A percentile compares a stretch with the other conserved stretches of the same genome.
These are phyloP conservation scores for Gastracanthus pulcherrimus DNA, from an alignment of 2,888 invertebrate genomes.

Conservation along the genomic window DNA sequence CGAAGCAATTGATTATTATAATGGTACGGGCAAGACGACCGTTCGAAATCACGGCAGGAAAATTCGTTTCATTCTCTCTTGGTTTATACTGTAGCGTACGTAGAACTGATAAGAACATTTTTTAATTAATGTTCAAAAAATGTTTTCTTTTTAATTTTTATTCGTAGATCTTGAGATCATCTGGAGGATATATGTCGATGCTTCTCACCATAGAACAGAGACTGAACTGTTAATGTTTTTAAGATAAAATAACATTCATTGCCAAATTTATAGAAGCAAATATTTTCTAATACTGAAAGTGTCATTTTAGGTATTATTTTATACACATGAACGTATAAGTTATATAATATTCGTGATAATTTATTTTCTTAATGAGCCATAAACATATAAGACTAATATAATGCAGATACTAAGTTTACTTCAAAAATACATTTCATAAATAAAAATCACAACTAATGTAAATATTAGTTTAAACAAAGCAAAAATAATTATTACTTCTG, in stretches of 20 bases:
- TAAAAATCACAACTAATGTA: background rate
- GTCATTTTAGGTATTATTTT: too few relatives aligned
- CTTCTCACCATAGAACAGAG: slow-evolving; percentile 13
- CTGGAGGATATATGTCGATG: slow-evolving; percentile 17
- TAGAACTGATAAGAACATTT: background rate
- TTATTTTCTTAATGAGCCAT: too few relatives aligned
- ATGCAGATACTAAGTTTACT: too few relatives aligned
- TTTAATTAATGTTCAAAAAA: background rate
- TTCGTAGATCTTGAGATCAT: slow-evolving; percentile 16
- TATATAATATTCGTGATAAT: too few relatives aligned
- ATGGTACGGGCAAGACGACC: slow-evolving; percentile 60
- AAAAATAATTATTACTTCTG: background rate
- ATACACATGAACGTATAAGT: too few relatives aligned
- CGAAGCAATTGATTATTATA: slow-evolving; percentile 61
- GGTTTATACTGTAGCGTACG: slow-evolving; percentile 64
- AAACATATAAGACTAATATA: too few relatives aligned
- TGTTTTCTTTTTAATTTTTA: background rate
- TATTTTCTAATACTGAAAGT: background rate
- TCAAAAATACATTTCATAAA: background rate
- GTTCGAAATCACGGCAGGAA: slow-evolving; percentile 66
- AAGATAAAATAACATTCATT: background rate
- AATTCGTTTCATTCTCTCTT: slow-evolving; percentile 65
- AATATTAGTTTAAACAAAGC: background rate
- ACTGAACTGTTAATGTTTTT: background rate
- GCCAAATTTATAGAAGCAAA: background rate